Conservation (phyloP, 1,140 invertebrate genomes). For the Antheraea pernyi region DNA sequence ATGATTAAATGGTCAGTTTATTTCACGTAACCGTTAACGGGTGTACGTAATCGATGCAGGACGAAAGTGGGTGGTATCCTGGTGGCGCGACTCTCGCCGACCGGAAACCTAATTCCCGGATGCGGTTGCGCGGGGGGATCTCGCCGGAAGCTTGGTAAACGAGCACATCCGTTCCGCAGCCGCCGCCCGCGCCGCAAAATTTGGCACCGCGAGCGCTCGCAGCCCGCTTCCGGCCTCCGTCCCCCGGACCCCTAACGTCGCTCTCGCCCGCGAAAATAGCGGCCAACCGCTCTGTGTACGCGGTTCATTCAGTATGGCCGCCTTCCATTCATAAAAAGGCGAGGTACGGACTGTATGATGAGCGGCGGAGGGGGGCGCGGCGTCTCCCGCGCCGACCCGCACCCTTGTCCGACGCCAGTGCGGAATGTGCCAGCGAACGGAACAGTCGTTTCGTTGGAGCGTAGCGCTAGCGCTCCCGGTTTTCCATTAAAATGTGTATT, state of each 20-base stretch:
- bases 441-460: conserved; percentile 81
- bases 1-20: not conserved
- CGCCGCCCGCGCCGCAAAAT: conserved; percentile 76
- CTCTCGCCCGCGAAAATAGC: conserved; percentile 74
- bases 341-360: conserved; percentile 65
- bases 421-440: conserved; percentile 82
- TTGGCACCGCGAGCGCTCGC: conserved; percentile 74
- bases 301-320: conserved; percentile 86
- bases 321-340: conserved; percentile 89
- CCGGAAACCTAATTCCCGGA: conserved; percentile 78
- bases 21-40: not conserved
- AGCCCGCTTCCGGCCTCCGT: conserved; percentile 71
- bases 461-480: conserved; percentile 76
- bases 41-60: conserved; percentile 25
- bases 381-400: conserved; percentile 77
- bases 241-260: conserved; percentile 52
- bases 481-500: conserved; percentile 79
- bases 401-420: conserved; percentile 73
- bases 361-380: conserved; percentile 58
- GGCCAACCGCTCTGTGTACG: conserved; percentile 78
- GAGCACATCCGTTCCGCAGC: conserved; percentile 76
- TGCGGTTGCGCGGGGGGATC: conserved; percentile 74
- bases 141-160: conserved; percentile 83
- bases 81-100: conserved; percentile 63
- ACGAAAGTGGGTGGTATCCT: conserved; percentile 67